Conservation (phyloP, 1,140 invertebrate species). For the Hydropsyche tenuis region DNA sequence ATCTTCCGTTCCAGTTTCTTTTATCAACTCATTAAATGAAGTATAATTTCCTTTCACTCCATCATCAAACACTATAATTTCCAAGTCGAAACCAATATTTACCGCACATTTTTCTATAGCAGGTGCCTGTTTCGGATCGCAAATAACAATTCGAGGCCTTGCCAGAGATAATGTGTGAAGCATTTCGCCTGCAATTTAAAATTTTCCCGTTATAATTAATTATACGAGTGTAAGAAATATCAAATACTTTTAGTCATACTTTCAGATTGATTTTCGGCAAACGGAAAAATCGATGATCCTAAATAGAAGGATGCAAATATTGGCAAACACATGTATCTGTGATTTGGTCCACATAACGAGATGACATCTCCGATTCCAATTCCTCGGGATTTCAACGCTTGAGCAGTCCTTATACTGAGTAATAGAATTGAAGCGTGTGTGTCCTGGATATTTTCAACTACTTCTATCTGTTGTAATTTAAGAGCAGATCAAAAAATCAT, state of each 20-base stretch:
- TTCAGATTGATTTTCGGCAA: no score
- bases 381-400: conserved; percentile 29
- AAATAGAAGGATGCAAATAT: conserved; percentile 39
- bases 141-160: conserved; percentile 16
- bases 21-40: conserved; percentile 24
- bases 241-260: no score
- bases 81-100: not conserved
- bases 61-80: conserved; percentile 31
- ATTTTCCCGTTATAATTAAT: no score
- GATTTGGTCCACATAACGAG: conserved; percentile 31
- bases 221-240: no score
- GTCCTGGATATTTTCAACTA: conserved; percentile 5
- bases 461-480: conserved; percentile 24
- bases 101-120: conserved; percentile 4
- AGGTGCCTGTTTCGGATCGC: not conserved
- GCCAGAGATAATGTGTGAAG: conserved; percentile 6
- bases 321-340: conserved; percentile 36
- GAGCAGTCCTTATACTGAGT: conserved; percentile 38
- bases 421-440: conserved; percentile 37
- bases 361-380: conserved; percentile 33
- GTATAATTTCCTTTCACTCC: not conserved
- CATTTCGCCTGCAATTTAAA: no score
- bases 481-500: no score
- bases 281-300: conserved; percentile 22
- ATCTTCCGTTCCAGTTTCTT: conserved; percentile 27